Evolutionary conservation across 2,113 vertebrate genomes (phyloP).

Genomic region (Tor tambroides): DNA sequence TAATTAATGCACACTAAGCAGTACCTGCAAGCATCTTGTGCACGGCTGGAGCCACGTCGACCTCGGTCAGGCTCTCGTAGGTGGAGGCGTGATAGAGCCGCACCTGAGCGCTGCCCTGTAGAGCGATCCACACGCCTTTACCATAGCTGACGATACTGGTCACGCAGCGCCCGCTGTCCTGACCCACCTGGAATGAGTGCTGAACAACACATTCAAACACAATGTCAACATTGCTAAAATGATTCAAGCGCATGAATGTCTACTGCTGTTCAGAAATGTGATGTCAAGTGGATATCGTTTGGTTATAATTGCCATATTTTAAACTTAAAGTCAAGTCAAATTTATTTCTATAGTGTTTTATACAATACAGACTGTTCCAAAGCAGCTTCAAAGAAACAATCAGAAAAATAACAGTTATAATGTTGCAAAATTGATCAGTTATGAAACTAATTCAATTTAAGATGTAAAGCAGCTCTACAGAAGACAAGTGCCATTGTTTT

Average conservation of each 20-base stretch:
- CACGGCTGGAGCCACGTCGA: conserved; percentile 93
- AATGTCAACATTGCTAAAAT: not conserved
- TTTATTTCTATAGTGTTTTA: not conserved
- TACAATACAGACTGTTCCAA: not conserved
- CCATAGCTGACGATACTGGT: conserved; percentile 91
- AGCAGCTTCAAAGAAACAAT: not conserved
- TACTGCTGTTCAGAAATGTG: not conserved
- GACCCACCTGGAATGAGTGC: conserved; percentile 90
- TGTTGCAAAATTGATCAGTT: not conserved
- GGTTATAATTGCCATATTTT: not conserved
- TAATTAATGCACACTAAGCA: not conserved
- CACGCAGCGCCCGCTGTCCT: conserved; percentile 88
- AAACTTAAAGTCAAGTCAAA: not conserved
- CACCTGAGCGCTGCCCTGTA: conserved; percentile 95
- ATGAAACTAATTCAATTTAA: not conserved
- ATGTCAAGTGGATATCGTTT: not conserved
- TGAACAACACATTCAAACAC: conserved; percentile 56
- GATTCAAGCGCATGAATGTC: not conserved
- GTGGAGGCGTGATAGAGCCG: conserved; percentile 90
- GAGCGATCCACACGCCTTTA: conserved; percentile 88
- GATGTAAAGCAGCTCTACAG: not conserved
- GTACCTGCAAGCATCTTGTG: conserved; percentile 99
- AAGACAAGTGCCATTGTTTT: not conserved
- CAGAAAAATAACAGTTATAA: not conserved
- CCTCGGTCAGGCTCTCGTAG: conserved; percentile 90